Evolutionary conservation across 1,140 invertebrate species (phyloP).

Genomic region (Oedothorax gibbosus): DNA sequence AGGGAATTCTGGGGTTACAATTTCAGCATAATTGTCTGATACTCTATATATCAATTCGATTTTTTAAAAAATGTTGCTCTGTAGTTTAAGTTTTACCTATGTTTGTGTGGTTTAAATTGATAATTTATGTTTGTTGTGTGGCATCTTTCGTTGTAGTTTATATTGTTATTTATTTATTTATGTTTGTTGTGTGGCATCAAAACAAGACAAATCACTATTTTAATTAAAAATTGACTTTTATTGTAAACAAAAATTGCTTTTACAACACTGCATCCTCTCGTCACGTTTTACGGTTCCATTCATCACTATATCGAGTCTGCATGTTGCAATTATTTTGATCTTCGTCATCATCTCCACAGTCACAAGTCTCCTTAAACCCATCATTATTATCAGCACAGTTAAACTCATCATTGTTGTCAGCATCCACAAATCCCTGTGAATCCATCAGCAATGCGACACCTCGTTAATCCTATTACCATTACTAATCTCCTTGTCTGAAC

Average conservation of each 20-base stretch:
- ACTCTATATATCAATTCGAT: no score
- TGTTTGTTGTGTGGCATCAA: background rate
- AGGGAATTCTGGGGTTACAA: background rate
- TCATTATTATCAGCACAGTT: no score
- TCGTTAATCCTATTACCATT: constrained; percentile 23
- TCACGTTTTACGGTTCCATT: no score
- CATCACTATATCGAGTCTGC: no score
- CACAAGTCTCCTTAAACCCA: no score
- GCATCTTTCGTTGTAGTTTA: no score
- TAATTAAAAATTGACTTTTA: constrained; percentile 32
- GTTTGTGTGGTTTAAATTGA: background rate
- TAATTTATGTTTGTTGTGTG: background rate
- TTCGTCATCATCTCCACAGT: no score
- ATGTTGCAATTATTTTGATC: no score
- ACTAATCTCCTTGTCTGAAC: constrained; percentile 75
- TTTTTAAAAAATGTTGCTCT: no score
- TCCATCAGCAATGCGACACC: constrained; percentile 37
- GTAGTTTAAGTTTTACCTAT: no score
- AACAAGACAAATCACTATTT: background rate
- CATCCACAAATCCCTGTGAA: background rate
- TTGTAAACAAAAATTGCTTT: constrained; percentile 20
- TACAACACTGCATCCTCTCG: no score
- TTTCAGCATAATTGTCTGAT: background rate
- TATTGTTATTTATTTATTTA: constrained; percentile 4
- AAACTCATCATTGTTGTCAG: no score